Evolutionary conservation across 2,797 vertebrate genomes (phyloP).

Genomic region (Protosalanx chinensis): DNA sequence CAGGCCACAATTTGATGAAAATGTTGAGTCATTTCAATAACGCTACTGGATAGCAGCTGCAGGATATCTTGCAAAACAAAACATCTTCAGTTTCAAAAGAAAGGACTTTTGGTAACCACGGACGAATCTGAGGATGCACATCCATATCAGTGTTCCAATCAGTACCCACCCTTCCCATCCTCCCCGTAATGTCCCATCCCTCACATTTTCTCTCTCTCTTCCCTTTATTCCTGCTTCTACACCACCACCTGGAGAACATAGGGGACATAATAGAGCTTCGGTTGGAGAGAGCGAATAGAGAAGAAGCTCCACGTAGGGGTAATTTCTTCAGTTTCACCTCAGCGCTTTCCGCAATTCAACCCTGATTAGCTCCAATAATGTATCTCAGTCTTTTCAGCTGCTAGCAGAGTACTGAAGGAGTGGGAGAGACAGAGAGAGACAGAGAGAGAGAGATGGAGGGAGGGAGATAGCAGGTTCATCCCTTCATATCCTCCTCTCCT

Average conservation of each 20-base stretch:
- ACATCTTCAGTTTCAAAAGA: too few species aligned
- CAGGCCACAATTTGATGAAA: too few species aligned
- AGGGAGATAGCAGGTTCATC: background rate
- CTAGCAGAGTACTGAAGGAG: slow-evolving; percentile 44
- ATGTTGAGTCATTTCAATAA: too few species aligned
- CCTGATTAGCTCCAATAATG: slow-evolving; percentile 92
- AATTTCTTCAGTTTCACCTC: slow-evolving; percentile 89
- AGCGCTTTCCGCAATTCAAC: slow-evolving; percentile 88
- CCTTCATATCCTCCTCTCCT: background rate
- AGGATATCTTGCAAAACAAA: too few species aligned
- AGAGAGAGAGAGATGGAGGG: background rate
- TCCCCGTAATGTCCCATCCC: background rate
- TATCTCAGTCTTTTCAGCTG: slow-evolving; percentile 83
- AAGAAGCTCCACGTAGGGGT: slow-evolving; percentile 73
- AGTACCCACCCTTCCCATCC: background rate
- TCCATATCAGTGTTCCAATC: background rate
- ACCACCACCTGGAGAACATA: slow-evolving; percentile 47
- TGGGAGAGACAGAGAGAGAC: background rate
- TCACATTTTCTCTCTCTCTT: slow-evolving; percentile 7
- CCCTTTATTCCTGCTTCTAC: slow-evolving; percentile 25
- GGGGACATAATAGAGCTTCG: slow-evolving; percentile 60
- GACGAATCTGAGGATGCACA: too few species aligned
- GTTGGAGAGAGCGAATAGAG: slow-evolving; percentile 69
- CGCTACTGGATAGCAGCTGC: too few species aligned
- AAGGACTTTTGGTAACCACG: too few species aligned